A percentile compares a stretch with the other conserved stretches of the same genome.
Evolutionary conservation across 2,113 vertebrate genomes (phyloP).

Genomic region (Strigops habroptila): DNA sequence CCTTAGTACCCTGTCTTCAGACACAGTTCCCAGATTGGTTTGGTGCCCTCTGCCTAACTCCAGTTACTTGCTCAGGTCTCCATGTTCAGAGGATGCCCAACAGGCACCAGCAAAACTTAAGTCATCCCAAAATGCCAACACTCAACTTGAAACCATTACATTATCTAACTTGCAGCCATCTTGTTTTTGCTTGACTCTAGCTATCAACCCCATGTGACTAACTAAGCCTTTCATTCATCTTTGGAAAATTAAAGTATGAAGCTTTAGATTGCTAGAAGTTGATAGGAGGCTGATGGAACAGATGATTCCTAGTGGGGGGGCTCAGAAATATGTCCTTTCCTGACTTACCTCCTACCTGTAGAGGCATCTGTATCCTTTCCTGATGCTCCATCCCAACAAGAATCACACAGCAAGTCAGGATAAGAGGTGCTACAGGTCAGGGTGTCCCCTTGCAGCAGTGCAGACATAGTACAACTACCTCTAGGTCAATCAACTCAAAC

Average conservation of each 20-base stretch:
- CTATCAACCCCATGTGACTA: background rate
- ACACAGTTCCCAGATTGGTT: background rate
- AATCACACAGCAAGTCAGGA: background rate
- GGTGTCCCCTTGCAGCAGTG: background rate
- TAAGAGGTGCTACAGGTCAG: background rate
- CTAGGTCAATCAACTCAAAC: background rate
- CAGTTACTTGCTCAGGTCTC: background rate
- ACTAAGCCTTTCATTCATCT: background rate
- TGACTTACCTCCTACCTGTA: background rate
- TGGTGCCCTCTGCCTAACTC: background rate
- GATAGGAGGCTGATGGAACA: background rate
- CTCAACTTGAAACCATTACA: background rate
- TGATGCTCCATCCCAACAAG: background rate
- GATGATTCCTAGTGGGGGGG: background rate
- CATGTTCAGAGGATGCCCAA: background rate
- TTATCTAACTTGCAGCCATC: background rate
- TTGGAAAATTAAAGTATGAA: background rate
- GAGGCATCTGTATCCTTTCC: background rate
- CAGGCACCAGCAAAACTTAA: background rate
- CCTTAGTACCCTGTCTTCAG: background rate
- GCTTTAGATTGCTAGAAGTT: background rate
- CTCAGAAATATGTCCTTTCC: background rate
- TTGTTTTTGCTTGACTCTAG: background rate
- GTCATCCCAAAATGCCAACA: background rate
- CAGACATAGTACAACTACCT: background rate